Percentiles rank a stretch among this genome's conserved stretches.
Evolutionary conservation across 2,888 invertebrate genomes (phyloP).

Genomic region (Spatulosminthurus flaviceps): DNA sequence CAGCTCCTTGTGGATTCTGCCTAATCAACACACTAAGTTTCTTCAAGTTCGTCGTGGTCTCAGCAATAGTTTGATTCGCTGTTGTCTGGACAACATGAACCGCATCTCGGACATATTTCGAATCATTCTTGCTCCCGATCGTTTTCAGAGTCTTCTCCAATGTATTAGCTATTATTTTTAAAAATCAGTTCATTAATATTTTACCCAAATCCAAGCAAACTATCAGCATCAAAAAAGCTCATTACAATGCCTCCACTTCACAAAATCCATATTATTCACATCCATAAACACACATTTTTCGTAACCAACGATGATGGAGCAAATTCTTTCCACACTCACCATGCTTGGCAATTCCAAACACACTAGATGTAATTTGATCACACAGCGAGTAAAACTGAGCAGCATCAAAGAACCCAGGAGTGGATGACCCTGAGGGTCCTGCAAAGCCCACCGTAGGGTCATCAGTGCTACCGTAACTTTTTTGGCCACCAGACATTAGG

Average conservation of each 20-base stretch:
- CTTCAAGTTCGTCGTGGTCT: constrained; percentile 78
- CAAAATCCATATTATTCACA: no score
- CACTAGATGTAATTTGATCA: constrained; percentile 83
- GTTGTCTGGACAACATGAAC: constrained; percentile 77
- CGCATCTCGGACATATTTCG: constrained; percentile 72
- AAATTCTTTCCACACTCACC: constrained; percentile 69
- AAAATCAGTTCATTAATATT: constrained; percentile 5
- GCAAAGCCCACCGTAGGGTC: constrained; percentile 35
- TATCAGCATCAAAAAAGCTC: no score
- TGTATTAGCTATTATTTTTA: constrained; percentile 54
- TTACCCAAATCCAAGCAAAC: background rate
- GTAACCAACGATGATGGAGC: background rate
- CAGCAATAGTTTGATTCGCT: constrained; percentile 78
- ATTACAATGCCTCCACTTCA: no score
- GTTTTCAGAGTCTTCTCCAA: constrained; percentile 78
- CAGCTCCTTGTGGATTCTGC: constrained; percentile 75
- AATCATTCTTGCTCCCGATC: constrained; percentile 80
- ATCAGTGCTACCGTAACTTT: constrained; percentile 58
- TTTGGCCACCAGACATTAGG: constrained; percentile 46
- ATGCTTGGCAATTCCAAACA: constrained; percentile 79
- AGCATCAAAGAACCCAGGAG: constrained; percentile 55
- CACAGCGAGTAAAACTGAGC: constrained; percentile 75
- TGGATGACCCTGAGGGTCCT: constrained; percentile 2
- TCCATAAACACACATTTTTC: no score
- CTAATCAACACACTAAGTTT: constrained; percentile 75